Conservation (phyloP, 2,888 invertebrate genomes). For the Limnephilus rhombicus region DNA sequence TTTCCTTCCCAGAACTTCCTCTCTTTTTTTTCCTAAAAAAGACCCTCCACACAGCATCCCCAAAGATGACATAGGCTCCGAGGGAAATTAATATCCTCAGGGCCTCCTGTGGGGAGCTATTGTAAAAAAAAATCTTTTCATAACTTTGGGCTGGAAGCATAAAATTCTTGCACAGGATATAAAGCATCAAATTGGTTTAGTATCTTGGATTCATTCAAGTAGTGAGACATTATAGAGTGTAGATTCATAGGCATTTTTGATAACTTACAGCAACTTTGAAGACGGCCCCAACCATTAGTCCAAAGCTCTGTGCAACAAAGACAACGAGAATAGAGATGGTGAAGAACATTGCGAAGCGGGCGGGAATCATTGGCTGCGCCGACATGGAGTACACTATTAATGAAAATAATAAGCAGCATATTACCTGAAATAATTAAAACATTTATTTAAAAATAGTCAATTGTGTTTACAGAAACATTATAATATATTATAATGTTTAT, state of each 20-base stretch:
- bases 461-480: neutral
- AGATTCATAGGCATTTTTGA: neutral
- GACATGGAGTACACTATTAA: slow-evolving; percentile 93
- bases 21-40: too few relatives aligned
- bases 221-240: too few relatives aligned
- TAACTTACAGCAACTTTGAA: slow-evolving; percentile 89
- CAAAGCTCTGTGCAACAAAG: slow-evolving; percentile 94
- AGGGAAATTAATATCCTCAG: too few relatives aligned
- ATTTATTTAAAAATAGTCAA: neutral
- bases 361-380: slow-evolving; percentile 88
- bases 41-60: too few relatives aligned
- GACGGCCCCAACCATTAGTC: slow-evolving; percentile 93
- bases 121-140: too few relatives aligned
- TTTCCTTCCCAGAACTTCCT: too few relatives aligned
- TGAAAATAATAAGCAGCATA: slow-evolving; percentile 85
- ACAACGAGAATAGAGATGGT: slow-evolving; percentile 88
- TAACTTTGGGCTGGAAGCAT: neutral
- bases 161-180: neutral
- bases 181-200: slow-evolving; percentile 17
- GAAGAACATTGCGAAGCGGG: slow-evolving; percentile 89
- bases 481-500: neutral
- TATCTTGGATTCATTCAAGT: neutral
- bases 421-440: slow-evolving; percentile 74
- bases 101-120: too few relatives aligned
- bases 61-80: too few relatives aligned